Percentiles rank a stretch among this genome's conserved stretches.
phyloP scores from a whole-genome alignment of 2,888 invertebrate genomes.

The Mythimna ferrago region DNA sequence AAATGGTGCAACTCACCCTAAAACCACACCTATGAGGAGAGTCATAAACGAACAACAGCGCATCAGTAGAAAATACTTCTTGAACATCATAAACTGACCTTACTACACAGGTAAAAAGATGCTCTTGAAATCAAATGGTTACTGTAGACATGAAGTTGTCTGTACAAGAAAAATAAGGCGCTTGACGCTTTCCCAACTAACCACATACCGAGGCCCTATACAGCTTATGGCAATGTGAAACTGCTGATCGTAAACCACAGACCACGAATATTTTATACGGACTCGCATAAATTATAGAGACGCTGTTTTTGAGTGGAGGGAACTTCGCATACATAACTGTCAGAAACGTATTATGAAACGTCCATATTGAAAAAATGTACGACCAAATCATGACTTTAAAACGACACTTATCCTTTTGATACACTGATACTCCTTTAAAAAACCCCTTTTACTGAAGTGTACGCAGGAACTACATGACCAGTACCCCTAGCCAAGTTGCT shows the following conservation, averaged over 20 bases:
- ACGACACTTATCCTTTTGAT: not conserved
- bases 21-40: too few relatives aligned
- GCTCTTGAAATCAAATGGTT: not conserved
- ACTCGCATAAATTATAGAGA: conserved; percentile 20
- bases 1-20: too few relatives aligned
- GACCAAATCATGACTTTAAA: not conserved
- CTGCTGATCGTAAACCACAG: conserved; percentile 31
- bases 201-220: conserved; percentile 13
- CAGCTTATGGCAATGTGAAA: conserved; percentile 27
- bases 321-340: conserved; percentile 17
- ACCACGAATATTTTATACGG: conserved; percentile 46
- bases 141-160: not conserved
- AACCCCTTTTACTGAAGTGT: not conserved
- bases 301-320: conserved; percentile 9
- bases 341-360: not conserved
- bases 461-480: too few relatives aligned
- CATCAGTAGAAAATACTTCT: not conserved
- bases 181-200: conserved; percentile 21
- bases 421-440: not conserved
- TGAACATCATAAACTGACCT: not conserved
- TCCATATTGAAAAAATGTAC: not conserved
- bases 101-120: not conserved
- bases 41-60: too few relatives aligned
- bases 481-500: too few relatives aligned
- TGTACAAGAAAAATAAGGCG: conserved; percentile 16